Percentiles rank a stretch among this genome's conserved stretches.
phyloP scores from a whole-genome alignment of 92 coral and sea anemone genomes.

The Porites lobata region DNA sequence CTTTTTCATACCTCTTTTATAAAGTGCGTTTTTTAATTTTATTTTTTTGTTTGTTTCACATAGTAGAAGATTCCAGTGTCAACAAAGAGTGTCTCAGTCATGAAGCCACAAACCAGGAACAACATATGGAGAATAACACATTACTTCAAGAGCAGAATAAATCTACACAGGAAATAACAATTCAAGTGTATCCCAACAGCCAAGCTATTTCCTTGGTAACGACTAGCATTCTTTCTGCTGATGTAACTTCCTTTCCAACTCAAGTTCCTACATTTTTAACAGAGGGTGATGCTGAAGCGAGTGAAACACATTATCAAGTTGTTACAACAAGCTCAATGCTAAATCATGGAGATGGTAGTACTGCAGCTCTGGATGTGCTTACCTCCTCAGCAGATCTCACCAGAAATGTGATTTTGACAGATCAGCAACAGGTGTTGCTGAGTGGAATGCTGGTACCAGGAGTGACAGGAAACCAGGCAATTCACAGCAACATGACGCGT shows the following conservation, averaged over 20 bases:
- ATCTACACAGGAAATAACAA: conserved; percentile 61
- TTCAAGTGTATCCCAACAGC: conserved; percentile 73
- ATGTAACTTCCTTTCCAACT: conserved; percentile 77
- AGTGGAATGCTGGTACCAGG: conserved; percentile 84
- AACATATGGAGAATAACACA: conserved; percentile 1
- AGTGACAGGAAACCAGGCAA: conserved; percentile 62
- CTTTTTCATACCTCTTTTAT: too few relatives aligned
- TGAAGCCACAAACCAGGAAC: not conserved
- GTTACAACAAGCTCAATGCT: conserved; percentile 79
- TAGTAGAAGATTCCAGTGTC: conserved; percentile 16
- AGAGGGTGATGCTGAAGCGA: conserved; percentile 94
- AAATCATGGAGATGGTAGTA: conserved; percentile 47
- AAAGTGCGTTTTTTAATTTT: too few relatives aligned
- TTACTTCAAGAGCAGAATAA: conserved; percentile 27
- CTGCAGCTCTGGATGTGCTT: conserved; percentile 66
- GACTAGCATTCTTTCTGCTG: conserved; percentile 73
- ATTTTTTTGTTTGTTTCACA: not conserved
- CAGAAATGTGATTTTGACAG: conserved; percentile 74
- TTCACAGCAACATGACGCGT: conserved; percentile 74
- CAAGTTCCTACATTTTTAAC: conserved; percentile 96
- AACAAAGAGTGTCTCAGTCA: not conserved
- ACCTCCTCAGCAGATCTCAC: conserved; percentile 79
- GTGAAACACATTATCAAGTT: conserved; percentile 73
- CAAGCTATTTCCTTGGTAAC: conserved; percentile 81
- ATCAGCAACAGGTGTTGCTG: conserved; percentile 80